Percentiles rank a stretch among this genome's conserved stretches.
These are phyloP conservation scores for Tapirus terrestris DNA, from an alignment of 2,113 vertebrate species.

Conservation along the genomic window DNA sequence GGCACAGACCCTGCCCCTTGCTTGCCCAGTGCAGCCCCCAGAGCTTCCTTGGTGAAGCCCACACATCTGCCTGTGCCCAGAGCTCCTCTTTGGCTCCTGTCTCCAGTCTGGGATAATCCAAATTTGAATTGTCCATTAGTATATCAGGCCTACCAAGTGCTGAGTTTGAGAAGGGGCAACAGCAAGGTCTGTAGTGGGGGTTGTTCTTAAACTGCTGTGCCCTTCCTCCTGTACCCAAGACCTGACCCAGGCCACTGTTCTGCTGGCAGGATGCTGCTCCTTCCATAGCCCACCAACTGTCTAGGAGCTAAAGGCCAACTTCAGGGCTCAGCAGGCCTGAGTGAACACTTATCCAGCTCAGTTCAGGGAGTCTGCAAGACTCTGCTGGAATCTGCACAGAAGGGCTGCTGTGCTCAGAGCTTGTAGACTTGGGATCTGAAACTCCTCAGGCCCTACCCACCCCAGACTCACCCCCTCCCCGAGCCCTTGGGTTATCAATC, in stretches of 20 bases:
- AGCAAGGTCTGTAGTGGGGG: neutral
- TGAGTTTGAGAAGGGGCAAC: neutral
- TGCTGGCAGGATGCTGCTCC: too few species aligned
- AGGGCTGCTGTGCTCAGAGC: neutral
- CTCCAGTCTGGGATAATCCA: neutral
- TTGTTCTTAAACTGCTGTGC: neutral
- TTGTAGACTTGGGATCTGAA: neutral
- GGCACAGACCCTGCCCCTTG: neutral
- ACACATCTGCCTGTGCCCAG: neutral
- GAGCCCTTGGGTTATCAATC: neutral
- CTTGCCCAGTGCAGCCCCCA: neutral
- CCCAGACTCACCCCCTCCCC: neutral
- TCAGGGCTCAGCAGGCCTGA: neutral
- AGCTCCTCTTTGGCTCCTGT: neutral
- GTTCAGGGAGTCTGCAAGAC: neutral
- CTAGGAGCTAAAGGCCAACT: neutral
- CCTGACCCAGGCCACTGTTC: rapidly evolving
- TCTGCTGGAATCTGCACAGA: neutral
- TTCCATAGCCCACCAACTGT: rapidly evolving
- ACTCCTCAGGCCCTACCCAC: neutral
- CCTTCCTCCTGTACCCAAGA: rapidly evolving
- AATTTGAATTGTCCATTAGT: neutral
- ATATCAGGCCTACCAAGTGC: neutral
- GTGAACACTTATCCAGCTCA: neutral
- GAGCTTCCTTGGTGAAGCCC: neutral